Evolutionary conservation across 2,113 vertebrate genomes (phyloP).

Genomic region (Prinia subflava): DNA sequence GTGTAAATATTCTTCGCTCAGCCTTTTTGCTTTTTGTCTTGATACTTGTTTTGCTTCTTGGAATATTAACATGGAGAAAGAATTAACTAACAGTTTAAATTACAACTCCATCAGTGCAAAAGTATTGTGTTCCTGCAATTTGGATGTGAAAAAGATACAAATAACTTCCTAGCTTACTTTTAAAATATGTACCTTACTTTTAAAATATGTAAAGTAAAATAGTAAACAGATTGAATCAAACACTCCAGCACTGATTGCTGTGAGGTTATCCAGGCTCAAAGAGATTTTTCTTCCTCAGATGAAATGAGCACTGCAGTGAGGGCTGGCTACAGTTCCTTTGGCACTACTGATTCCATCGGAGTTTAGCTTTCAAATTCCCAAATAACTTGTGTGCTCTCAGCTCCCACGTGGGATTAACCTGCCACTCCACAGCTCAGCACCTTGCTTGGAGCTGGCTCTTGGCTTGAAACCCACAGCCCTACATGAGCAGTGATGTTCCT

Average conservation of each 20-base stretch:
- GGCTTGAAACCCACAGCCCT: not conserved
- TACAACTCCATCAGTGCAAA: not conserved
- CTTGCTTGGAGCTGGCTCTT: not conserved
- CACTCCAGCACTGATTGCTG: not conserved
- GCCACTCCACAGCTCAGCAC: accelerated
- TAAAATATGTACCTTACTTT: not conserved
- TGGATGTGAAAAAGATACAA: not conserved
- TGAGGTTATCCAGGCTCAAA: not conserved
- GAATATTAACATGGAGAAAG: not conserved
- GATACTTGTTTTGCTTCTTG: not conserved
- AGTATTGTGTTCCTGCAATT: not conserved
- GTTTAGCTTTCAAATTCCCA: not conserved
- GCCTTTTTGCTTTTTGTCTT: not conserved
- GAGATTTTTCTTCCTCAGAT: not conserved
- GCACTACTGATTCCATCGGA: not conserved
- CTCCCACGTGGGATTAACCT: not conserved
- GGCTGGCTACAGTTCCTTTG: not conserved
- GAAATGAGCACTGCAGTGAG: not conserved
- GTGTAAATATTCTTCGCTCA: not conserved
- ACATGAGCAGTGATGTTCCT: not conserved
- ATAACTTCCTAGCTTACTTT: not conserved
- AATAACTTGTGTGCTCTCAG: not conserved
- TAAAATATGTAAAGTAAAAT: not conserved
- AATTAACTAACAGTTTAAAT: not conserved
- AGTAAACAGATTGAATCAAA: not conserved